Evolutionary conservation across 30 jellyfish, hydroid and myxozoan species (phyloP), one percentile per base, ranked within the genome.

Genomic region (Aurelia sp.): DNA sequence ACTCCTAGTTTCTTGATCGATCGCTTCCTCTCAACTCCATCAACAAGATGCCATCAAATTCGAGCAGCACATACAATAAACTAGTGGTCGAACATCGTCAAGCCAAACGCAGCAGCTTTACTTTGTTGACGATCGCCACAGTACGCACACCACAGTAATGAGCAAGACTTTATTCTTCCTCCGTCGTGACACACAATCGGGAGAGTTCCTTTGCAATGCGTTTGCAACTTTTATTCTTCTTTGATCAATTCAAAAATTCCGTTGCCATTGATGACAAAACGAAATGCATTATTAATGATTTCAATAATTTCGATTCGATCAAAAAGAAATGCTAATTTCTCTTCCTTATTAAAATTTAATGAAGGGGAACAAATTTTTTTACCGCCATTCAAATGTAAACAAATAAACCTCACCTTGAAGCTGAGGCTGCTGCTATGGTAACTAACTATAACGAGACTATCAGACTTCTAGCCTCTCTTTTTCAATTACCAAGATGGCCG

Each of bases 281-380:
- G 22, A 40, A 31, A 76, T 76, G 50, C 76, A 76, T 76, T 76
- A 76, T 76, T 76, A 20, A 76, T 40, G 87, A 58, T 76, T 59
- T 76, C 76, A 76, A 76, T 44, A 7, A 44, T 44, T 44, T 44
- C 55, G 15, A 44, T 44, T 13, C n/a, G 40, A 59, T 57, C 19
- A 53, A 74, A 53, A 59, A 57, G 50, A 48, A 58, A 61, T 38
- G 66, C 77, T 21, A 51, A 76, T 17, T 44, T 58, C 65, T 76
- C 48, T 22, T 9, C 62, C 67, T 76, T 59, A 76, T 81, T 6
- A 81, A 81, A 81, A 81, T 51, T 81, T 81, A 81, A 81, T 81
- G 91, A 68, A 35, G 76, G 61, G 71, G 91, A 81, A 81, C 91
- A 47, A 81, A 66, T 44, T 31, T 81, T 67, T 55, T 48, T 82